These are phyloP conservation scores for Sebastes umbrosus DNA, from an alignment of 2,797 vertebrate species.

Conservation along the genomic window DNA sequence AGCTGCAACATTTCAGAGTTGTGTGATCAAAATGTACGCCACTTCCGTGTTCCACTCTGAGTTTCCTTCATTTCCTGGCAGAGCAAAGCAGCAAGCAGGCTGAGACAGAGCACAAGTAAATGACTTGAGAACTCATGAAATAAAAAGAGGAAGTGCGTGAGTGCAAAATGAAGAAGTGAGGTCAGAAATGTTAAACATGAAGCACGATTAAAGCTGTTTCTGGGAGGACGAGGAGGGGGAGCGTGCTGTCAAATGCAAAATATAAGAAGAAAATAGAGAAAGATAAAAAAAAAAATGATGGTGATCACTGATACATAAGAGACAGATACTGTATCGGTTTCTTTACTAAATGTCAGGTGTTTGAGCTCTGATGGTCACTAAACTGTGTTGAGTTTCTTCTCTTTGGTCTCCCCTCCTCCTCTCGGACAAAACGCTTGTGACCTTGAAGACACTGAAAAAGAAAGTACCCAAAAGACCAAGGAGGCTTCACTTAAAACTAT, in stretches of 20 bases:
- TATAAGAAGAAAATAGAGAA: background rate
- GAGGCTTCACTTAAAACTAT: background rate
- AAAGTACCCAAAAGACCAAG: background rate
- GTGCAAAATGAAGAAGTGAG: slow-evolving; percentile 64
- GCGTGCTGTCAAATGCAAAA: background rate
- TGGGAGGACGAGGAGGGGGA: background rate
- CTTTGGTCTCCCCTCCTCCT: background rate
- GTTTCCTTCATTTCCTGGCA: slow-evolving; percentile 68
- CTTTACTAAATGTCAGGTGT: background rate
- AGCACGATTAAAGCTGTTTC: slow-evolving; percentile 13
- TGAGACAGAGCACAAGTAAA: background rate
- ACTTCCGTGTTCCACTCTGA: slow-evolving; percentile 82
- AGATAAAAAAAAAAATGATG: background rate
- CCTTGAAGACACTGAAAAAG: background rate
- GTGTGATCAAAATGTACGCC: slow-evolving; percentile 49
- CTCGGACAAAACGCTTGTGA: background rate
- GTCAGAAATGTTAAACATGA: slow-evolving; percentile 41
- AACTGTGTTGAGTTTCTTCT: background rate
- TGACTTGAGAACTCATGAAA: slow-evolving; percentile 26
- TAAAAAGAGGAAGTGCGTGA: slow-evolving; percentile 49
- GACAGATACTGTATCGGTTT: fast-evolving
- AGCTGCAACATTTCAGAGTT: background rate
- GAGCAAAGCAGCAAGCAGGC: background rate
- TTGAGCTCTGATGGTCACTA: background rate
- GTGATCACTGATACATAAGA: background rate